Base-by-base conservation (phyloP, 2,113 vertebrate genomes). In the Atherinomorus stipes region DNA sequence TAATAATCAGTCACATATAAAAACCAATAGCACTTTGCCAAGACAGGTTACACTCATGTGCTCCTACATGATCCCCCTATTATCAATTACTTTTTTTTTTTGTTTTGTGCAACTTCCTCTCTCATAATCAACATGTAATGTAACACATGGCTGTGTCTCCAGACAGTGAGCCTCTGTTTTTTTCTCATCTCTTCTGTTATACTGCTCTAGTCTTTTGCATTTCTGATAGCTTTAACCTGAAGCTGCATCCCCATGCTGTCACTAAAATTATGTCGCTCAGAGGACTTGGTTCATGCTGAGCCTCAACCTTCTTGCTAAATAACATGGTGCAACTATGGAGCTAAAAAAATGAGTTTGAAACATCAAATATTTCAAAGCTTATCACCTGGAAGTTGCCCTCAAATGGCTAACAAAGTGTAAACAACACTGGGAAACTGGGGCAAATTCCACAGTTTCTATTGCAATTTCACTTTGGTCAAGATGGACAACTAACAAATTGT, bases 1-100 rank as follows among this genome's bases (percentile, higher is more conserved):
- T 91, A 90, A 92, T 93, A 90, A 92, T 93, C 81, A 78, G 90
- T 94, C 78, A 89, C 83, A 60, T 87, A 91, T 90, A 88, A 93
- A 91, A 89, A 81, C 72, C 85, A 85, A 83, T 44, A 90, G 54
- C 38, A 66, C 67, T 75, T 12, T 56, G 28, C 45, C 21, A 9
- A 38, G 60, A 74, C 56, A 49, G 42, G 64, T 38, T 74, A 16
- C 26, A 40, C 21, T 5, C 15, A 59, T 31, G 26, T 58, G 74
- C 26, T 11, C 50, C 42, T 44, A 4, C 13, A 7, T 52, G 21
- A 4, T 42, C 60, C 57, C 10, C 52, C 18, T 68, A 10, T 51
- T 31, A 8, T 47, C 51, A 28, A 47, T 62, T 60, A 57, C 45
- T 12, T 18, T 23, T 7, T 40, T 45, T 0, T 21, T 63, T 18